Evolutionary conservation across 2,888 invertebrate genomes (phyloP), one percentile per base, ranked within the genome.

Genomic region (Choristoneura rosaceana): DNA sequence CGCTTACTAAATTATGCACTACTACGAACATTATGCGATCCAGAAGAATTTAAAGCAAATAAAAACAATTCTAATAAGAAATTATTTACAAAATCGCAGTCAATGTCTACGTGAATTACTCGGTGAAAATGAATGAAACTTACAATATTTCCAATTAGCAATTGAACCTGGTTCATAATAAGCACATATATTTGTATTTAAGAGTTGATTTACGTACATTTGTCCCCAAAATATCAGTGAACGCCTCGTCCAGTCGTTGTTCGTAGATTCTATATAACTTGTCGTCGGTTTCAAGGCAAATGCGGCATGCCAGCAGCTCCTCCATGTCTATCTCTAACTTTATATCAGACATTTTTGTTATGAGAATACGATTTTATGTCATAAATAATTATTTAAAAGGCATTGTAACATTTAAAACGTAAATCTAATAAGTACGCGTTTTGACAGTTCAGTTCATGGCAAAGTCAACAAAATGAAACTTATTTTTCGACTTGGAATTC

Each of bases 301-400:
- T 61, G 4, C 71, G 67, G 3, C 71, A 73, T 14, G 71, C 71
- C 9, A 61, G n/a, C 17, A 69, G 25, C n/a, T 73, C 69, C 10
- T 61, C 65, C 14, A 10, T 3, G 9, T 59, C 71, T 34, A 67
- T 34, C 58, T 68, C 68, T 17, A 68, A 5, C 50, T 73, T 73
- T 50, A 73, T 68, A 14, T 47, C 14, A 7, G 63, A 45, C 68
- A 73, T 73, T 68, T 68, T 68, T 15, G 12, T n/a, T 33, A 15
- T 7, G 59, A 10, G 50, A 15, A 5, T 25, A 33, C 45, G 33
- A 7, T 59, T 68, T 73, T 73, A 59, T 43, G 25, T 64, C 15
- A 63, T 58, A 45, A 67, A 62, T 47, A 38, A 55, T 9, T n/a
- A 25, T 47, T 17, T 59, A 12, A 8, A 9, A n/a, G 14, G 17